These are phyloP conservation scores for Chondrosia reniformis DNA, from an alignment of 37 sponge, comb jelly and placozoan genomes.

Conservation along the genomic window DNA sequence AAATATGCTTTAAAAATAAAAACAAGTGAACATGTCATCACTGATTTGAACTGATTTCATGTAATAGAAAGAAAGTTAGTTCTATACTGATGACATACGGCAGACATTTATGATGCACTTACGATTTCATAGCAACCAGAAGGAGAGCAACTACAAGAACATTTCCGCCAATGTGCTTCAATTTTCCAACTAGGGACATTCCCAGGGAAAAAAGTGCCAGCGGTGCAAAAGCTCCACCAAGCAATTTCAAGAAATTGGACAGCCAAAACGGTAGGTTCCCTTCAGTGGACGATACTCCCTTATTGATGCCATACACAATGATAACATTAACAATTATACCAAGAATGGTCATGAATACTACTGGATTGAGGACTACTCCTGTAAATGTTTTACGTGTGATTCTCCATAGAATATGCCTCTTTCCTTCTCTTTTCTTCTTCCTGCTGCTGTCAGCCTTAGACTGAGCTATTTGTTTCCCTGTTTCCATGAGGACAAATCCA, in stretches of 20 bases:
- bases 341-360: slow-evolving; percentile 65
- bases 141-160: slow-evolving; percentile 29
- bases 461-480: neutral
- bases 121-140: slow-evolving; percentile 54
- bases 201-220: slow-evolving; percentile 70
- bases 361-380: slow-evolving; percentile 49
- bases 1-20: slow-evolving; percentile 28
- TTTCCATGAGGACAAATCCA: slow-evolving; percentile 60
- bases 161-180: slow-evolving; percentile 39
- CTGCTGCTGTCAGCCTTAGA: neutral
- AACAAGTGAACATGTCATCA: neutral
- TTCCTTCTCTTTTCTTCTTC: neutral
- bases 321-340: slow-evolving; percentile 60
- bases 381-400: slow-evolving; percentile 26
- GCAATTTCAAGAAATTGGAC: slow-evolving; percentile 26
- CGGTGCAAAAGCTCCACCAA: slow-evolving; percentile 57
- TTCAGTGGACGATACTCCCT: neutral
- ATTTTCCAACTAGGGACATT: slow-evolving; percentile 71
- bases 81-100: neutral
- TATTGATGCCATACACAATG: slow-evolving; percentile 23
- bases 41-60: too few relatives aligned
- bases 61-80: neutral
- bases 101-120: neutral
- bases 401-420: neutral
- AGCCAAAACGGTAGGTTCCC: slow-evolving; percentile 32